Evolutionary conservation across 2,888 invertebrate species (phyloP).

Genomic region (Caenorhabditis sp.): DNA sequence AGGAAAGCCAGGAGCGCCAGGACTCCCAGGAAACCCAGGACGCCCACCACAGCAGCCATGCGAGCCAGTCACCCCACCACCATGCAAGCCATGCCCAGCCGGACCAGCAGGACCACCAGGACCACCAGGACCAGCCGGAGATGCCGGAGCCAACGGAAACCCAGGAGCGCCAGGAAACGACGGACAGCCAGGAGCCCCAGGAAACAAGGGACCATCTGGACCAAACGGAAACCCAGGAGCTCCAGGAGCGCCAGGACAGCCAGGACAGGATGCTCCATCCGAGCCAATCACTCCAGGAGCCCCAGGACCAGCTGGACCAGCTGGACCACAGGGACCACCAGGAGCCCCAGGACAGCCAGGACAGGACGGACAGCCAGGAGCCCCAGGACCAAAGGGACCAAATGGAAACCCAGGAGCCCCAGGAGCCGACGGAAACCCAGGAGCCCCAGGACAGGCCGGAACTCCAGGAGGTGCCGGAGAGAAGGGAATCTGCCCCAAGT

Average conservation of each 20-base stretch:
- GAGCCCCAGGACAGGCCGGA: slow-evolving; percentile 66
- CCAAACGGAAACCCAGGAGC: slow-evolving; percentile 70
- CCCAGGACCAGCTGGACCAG: slow-evolving; percentile 68
- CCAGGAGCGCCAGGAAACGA: slow-evolving; percentile 59
- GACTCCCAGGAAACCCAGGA: slow-evolving; percentile 69
- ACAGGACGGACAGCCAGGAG: slow-evolving; percentile 58
- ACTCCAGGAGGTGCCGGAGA: slow-evolving; percentile 64
- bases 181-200: slow-evolving; percentile 67
- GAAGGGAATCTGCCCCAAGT: slow-evolving; percentile 71
- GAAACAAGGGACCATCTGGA: slow-evolving; percentile 72
- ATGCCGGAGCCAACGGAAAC: slow-evolving; percentile 58
- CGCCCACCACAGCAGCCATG: slow-evolving; percentile 68
- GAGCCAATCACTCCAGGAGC: slow-evolving; percentile 70
- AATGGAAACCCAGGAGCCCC: slow-evolving; percentile 63
- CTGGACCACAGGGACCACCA: slow-evolving; percentile 68
- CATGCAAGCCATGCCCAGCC: slow-evolving; percentile 72
- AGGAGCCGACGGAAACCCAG: slow-evolving; percentile 62
- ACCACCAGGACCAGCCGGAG: slow-evolving; percentile 66
- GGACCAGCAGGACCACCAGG: slow-evolving; percentile 68
- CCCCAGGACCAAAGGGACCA: slow-evolving; percentile 66
- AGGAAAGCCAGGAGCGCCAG: slow-evolving; percentile 68
- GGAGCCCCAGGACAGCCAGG: slow-evolving; percentile 68
- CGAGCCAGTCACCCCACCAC: slow-evolving; percentile 73
- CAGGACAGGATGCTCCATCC: slow-evolving; percentile 71
- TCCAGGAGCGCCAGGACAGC: slow-evolving; percentile 73